Evolutionary conservation across 2,888 invertebrate genomes (phyloP).

Genomic region (Napeogenes inachia): DNA sequence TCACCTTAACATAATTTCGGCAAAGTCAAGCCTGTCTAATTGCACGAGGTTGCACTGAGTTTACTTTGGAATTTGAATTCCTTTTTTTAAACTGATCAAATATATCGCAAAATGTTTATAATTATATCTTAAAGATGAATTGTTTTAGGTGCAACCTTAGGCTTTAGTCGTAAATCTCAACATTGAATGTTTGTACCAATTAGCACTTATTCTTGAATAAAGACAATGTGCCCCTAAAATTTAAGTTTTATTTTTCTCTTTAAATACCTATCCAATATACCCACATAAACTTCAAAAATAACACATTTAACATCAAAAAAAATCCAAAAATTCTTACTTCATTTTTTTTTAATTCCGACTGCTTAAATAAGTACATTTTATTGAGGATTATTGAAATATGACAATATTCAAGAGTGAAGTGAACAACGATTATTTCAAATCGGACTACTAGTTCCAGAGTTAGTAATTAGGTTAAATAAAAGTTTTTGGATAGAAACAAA

Average conservation of each 20-base stretch:
- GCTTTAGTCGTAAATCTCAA: conserved; percentile 51
- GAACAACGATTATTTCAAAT: too few relatives aligned
- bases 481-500: too few relatives aligned
- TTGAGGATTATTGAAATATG: too few relatives aligned
- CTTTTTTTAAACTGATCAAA: background rate
- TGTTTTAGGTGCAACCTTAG: conserved; percentile 41
- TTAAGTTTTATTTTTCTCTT: conserved; percentile 33
- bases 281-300: too few relatives aligned
- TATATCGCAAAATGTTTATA: too few relatives aligned
- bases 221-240: conserved; percentile 53
- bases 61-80: conserved; percentile 10
- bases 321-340: too few relatives aligned
- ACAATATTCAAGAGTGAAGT: too few relatives aligned
- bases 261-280: background rate
- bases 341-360: too few relatives aligned
- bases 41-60: conserved; percentile 19
- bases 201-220: conserved; percentile 64
- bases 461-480: too few relatives aligned
- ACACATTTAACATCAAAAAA: too few relatives aligned
- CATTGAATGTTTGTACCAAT: conserved; percentile 53
- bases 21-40: conserved; percentile 14
- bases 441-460: too few relatives aligned
- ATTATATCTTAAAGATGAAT: background rate
- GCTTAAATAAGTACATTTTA: too few relatives aligned
- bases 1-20: conserved; percentile 27